phyloP scores from a whole-genome alignment of 2,797 vertebrate genomes.

The Galagoides demidoff region DNA sequence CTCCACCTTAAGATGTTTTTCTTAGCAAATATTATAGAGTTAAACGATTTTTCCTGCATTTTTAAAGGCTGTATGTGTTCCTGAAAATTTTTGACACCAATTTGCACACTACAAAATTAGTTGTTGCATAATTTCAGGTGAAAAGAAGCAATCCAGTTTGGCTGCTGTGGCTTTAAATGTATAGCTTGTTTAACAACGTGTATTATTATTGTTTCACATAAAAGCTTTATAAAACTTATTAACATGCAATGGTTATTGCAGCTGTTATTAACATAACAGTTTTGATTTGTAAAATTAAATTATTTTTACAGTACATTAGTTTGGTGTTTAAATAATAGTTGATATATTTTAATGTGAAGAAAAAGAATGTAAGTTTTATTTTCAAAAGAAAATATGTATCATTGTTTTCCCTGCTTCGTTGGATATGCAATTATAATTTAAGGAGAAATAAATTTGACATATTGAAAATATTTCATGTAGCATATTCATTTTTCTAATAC shows the following conservation, averaged over 20 bases:
- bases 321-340: not conserved
- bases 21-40: not conserved
- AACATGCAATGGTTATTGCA: not conserved
- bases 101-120: not conserved
- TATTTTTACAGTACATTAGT: not conserved
- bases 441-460: not conserved
- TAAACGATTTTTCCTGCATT: not conserved
- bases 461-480: not conserved
- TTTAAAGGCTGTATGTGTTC: not conserved
- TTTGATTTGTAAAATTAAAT: not conserved
- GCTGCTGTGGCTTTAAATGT: not conserved
- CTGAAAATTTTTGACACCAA: not conserved
- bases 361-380: not conserved
- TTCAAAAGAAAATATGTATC: not conserved
- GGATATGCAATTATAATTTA: not conserved
- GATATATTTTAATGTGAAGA: slow-evolving; percentile 10
- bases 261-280: too few species aligned
- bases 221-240: not conserved
- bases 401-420: not conserved
- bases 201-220: not conserved
- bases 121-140: not conserved
- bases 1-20: not conserved
- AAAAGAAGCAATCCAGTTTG: not conserved
- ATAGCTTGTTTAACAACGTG: not conserved
- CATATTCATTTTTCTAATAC: not conserved